phyloP scores from a whole-genome alignment of 2,888 invertebrate species.

The Stenoptilia bipunctidactyla region DNA sequence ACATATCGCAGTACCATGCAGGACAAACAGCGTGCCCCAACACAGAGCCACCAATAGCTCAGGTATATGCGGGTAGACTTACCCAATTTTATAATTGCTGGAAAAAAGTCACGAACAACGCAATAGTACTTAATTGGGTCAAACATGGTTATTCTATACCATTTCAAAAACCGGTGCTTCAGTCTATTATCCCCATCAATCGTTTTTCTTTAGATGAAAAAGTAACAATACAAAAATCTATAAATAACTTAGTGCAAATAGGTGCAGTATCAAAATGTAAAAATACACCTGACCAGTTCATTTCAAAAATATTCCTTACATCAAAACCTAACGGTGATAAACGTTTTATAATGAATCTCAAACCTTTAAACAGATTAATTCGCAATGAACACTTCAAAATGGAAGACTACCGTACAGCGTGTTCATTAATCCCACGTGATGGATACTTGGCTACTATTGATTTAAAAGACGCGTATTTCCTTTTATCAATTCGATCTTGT shows the following conservation, averaged over 20 bases:
- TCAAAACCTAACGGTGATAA: constrained; percentile 6
- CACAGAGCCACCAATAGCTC: constrained; percentile 1
- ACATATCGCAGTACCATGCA: neutral
- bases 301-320: constrained; percentile 1
- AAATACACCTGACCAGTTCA: neutral
- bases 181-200: neutral
- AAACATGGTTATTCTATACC: neutral
- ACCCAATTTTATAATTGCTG: constrained; percentile 2
- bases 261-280: neutral
- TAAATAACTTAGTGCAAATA: neutral
- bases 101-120: constrained; percentile 1
- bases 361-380: constrained; percentile 5
- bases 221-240: neutral
- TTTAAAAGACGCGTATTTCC: constrained; percentile 2
- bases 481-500: neutral
- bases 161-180: neutral
- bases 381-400: constrained; percentile 6
- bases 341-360: constrained; percentile 9
- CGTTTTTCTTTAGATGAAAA: neutral
- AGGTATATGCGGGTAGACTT: constrained; percentile 3
- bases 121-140: neutral
- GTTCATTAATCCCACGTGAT: neutral
- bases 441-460: constrained; percentile 1
- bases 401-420: constrained; percentile 5
- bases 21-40: neutral